phyloP scores from a whole-genome alignment of 1,140 invertebrate genomes.

The Grapholita molesta region DNA sequence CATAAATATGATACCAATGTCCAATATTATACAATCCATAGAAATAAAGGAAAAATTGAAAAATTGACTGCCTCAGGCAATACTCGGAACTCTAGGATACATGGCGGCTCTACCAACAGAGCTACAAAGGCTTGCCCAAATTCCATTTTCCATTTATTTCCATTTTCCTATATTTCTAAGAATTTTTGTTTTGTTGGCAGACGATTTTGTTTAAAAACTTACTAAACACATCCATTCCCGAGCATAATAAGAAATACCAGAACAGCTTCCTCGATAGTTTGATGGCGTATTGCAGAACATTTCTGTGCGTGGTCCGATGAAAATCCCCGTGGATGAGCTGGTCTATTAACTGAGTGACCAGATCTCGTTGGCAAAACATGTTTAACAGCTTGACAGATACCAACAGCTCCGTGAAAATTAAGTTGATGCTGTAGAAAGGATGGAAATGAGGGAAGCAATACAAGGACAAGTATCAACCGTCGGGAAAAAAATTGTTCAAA shows the following conservation, averaged over 20 bases:
- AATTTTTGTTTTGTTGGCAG: too few relatives aligned
- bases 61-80: too few relatives aligned
- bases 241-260: conserved; percentile 5
- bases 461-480: conserved; percentile 7
- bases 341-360: conserved; percentile 27
- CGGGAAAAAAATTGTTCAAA: neutral
- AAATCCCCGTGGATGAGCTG: conserved; percentile 31
- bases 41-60: too few relatives aligned
- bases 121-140: too few relatives aligned
- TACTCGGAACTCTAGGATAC: too few relatives aligned
- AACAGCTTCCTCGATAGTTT: conserved; percentile 26
- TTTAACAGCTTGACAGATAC: conserved; percentile 33
- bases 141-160: too few relatives aligned
- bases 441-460: neutral
- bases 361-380: conserved; percentile 29
- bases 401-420: conserved; percentile 36
- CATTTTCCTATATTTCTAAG: too few relatives aligned
- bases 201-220: neutral
- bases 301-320: conserved; percentile 17
- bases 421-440: conserved; percentile 34
- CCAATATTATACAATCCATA: too few relatives aligned
- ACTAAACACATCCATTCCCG: conserved; percentile 27
- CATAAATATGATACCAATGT: too few relatives aligned
- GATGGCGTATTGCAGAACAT: conserved; percentile 26
- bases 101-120: too few relatives aligned